phyloP scores from a whole-genome alignment of 2,113 vertebrate species.

The Odobenus rosmarus region DNA sequence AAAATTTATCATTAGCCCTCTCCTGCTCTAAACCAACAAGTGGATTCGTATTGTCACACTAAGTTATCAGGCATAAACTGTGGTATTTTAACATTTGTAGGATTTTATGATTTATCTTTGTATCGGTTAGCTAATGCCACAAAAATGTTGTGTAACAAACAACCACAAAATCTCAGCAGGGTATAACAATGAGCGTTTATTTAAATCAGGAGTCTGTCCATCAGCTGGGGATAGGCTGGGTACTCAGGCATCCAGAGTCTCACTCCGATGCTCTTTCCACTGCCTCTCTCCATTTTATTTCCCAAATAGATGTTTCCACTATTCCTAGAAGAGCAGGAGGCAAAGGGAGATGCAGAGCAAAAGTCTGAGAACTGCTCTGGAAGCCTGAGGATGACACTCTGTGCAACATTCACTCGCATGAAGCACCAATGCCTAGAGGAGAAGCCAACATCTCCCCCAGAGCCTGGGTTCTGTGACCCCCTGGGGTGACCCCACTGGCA shows the following conservation, averaged over 20 bases:
- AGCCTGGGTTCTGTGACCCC: neutral
- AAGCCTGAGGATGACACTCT: neutral
- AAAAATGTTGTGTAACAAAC: neutral
- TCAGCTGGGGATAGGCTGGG: neutral
- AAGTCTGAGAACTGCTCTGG: neutral
- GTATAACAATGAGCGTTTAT: no score
- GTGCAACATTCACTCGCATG: neutral
- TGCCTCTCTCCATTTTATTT: neutral
- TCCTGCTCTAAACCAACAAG: neutral
- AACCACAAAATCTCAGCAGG: neutral
- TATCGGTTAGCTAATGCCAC: neutral
- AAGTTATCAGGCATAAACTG: neutral
- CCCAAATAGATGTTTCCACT: neutral
- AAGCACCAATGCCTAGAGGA: neutral
- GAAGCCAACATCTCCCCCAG: neutral
- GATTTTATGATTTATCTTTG: neutral
- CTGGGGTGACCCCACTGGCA: neutral
- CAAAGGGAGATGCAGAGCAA: neutral
- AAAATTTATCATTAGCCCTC: neutral
- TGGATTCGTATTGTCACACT: no score
- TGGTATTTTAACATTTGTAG: neutral
- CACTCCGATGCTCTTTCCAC: neutral
- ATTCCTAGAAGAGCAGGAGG: neutral
- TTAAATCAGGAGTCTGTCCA: fast-evolving
- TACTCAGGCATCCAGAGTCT: neutral